Conservation (phyloP, 2,888 invertebrate species). For the Uropetala carovei region DNA sequence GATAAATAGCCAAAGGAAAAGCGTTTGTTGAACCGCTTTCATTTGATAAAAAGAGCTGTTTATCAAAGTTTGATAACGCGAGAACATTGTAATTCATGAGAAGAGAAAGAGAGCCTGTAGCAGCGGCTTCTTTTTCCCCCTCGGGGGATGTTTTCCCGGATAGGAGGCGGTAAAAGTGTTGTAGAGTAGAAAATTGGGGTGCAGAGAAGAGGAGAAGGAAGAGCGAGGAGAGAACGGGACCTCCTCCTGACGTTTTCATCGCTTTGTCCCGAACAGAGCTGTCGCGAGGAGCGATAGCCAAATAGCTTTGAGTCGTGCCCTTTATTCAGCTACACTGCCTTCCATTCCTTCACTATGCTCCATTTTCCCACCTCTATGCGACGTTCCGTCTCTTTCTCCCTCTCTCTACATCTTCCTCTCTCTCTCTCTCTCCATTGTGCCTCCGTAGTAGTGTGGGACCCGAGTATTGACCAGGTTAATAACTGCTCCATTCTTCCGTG, state of each 20-base stretch:
- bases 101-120: background rate
- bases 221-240: background rate
- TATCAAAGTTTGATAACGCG: background rate
- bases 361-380: background rate
- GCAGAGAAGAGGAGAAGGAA: background rate
- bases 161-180: too few relatives aligned
- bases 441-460: background rate
- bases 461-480: slow-evolving; percentile 48
- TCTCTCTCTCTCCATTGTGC: background rate
- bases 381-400: too few relatives aligned
- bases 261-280: background rate
- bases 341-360: too few relatives aligned
- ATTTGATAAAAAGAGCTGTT: background rate
- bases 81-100: background rate
- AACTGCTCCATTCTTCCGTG: slow-evolving; percentile 45
- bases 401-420: background rate
- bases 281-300: background rate
- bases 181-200: too few relatives aligned
- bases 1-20: background rate
- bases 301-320: background rate
- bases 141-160: too few relatives aligned
- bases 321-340: background rate
- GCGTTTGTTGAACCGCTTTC: slow-evolving; percentile 13
- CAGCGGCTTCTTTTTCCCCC: too few relatives aligned
- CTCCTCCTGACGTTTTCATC: background rate